These are phyloP conservation scores for Danio tinwini DNA, from an alignment of 2,797 vertebrate species.

Conservation along the genomic window DNA sequence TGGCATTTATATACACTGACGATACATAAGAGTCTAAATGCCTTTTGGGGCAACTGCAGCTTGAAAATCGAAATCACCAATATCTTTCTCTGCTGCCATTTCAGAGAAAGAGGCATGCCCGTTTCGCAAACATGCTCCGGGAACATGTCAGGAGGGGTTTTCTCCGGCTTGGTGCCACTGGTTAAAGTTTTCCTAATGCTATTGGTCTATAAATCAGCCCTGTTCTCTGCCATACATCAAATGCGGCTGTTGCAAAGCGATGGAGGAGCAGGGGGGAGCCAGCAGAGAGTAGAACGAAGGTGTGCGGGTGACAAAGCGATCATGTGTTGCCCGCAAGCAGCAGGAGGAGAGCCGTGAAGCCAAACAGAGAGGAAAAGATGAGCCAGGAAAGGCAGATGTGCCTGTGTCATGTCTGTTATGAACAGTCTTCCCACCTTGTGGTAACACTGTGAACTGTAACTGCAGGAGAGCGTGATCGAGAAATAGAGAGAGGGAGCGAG, in stretches of 20 bases:
- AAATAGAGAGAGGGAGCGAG: slow-evolving; percentile 63
- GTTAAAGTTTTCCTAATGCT: slow-evolving; percentile 50
- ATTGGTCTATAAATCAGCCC: slow-evolving; percentile 52
- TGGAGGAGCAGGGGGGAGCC: neutral
- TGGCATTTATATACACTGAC: neutral
- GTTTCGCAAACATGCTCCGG: neutral
- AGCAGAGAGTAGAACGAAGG: slow-evolving; percentile 49
- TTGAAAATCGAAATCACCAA: neutral
- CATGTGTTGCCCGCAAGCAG: slow-evolving; percentile 44
- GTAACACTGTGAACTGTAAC: slow-evolving; percentile 94
- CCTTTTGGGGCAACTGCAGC: neutral
- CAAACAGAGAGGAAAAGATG: slow-evolving; percentile 67
- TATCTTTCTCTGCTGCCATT: slow-evolving; percentile 5
- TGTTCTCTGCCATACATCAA: slow-evolving; percentile 39
- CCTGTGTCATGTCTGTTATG: slow-evolving; percentile 83
- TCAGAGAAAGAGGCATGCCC: neutral
- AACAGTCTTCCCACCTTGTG: slow-evolving; percentile 98
- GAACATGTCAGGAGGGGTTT: slow-evolving; percentile 6
- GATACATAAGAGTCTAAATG: neutral
- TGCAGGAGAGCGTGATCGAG: slow-evolving; percentile 81
- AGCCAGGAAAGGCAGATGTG: slow-evolving; percentile 63
- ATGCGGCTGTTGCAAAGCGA: slow-evolving; percentile 13
- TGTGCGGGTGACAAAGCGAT: slow-evolving; percentile 42
- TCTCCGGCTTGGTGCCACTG: slow-evolving; percentile 17
- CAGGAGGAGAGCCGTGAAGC: slow-evolving; percentile 48